Evolutionary conservation across 1,140 invertebrate species (phyloP), one percentile per base, ranked within the genome.

Genomic region (Drusus annulatus): DNA sequence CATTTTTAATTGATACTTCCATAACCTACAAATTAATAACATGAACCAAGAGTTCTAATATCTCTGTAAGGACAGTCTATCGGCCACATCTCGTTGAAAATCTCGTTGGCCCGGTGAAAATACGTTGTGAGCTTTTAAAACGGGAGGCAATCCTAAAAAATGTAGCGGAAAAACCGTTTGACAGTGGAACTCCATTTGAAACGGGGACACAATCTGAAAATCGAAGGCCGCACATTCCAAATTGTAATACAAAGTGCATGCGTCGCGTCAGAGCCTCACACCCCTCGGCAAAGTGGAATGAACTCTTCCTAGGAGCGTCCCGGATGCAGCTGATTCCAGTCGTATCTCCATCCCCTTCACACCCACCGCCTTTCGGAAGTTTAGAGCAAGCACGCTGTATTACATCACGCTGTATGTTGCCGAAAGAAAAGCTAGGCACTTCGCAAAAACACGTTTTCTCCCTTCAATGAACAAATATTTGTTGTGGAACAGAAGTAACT

Each of bases 221-320:
- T 21, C 54, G 19, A 56, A n/a, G n/a, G 54, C 19, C 19, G n/a
- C 19, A 56, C 4, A 56, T 56, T 17, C n/a, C 17, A 68, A 68
- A 19, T 73, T 25, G 21, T 4, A 73, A 23, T 2, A 17, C 45
- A 8, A 45, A 68, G 28, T 68, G 63, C 63, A 68, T 68, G 63
- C n/a, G 36, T 71, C 23, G 17, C 17, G 31, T 36, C 31, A 8
- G 21, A 21, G 28, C 56, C 62, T n/a, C 74, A 76, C 74, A 76
- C 74, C 74, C 74, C 74, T 45, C 19, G 73, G 31, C 17, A 16
- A 17, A 65, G 45, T 52, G 62, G 76, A 78, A 78, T 78, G 76
- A 65, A 68, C 76, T 76, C 56, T 62, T 74, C 74, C 74, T 52
- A 6, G 7, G 62, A 50, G 17, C 62, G 62, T 78, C 76, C 62